Base-by-base conservation (phyloP, 1,140 invertebrate species). In the Zaprionus nigranus region DNA sequence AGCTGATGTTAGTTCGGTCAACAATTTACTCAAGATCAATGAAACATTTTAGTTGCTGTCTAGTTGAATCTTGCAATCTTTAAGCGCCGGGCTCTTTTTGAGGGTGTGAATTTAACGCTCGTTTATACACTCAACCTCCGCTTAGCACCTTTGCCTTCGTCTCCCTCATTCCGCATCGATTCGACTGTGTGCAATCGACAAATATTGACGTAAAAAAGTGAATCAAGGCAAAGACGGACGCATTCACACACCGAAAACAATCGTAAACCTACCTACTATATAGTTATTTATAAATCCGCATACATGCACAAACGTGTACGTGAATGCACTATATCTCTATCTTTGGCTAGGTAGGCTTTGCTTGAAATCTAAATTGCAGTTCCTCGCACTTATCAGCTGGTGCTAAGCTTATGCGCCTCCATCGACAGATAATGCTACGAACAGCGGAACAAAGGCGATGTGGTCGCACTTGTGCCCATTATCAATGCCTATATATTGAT, bases 101-200 rank as follows among this genome's bases (percentile, higher is more conserved):
- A 71, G 69, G 72, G 83, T 88, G 84, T 88, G 80, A 88, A 74
- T 72, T 78, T 86, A 34, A 67, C 77, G 66, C 82, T 62, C 62
- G 57, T 58, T 73, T 78, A 53, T 30, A 53, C 71, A 61, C 59
- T 62, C 6, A 56, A 70, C 51, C 58, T 38, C 15, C 5, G 12
- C 28, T 30, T 15, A n/a, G 13, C 24, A n/a, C 15, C 34, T 65
- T 5, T 5, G 38, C 15, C 15, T 43, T n/a, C n/a, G 6, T n/a
- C n/a, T 46, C 0, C n/a, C 40, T 9, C n/a, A 3, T 2, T 46
- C 20, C 46, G 62, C 30, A n/a, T 40, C 38, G 40, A 46, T 7
- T 54, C 28, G 40, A 40, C 36, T 71, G 73, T 75, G 58, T 70
- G 46, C 36, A 26, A 11, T 34, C 5, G 26, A 56, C 36, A 78